Evolutionary conservation across 2,888 invertebrate genomes (phyloP).

Genomic region (Tenthredo distinguenda): DNA sequence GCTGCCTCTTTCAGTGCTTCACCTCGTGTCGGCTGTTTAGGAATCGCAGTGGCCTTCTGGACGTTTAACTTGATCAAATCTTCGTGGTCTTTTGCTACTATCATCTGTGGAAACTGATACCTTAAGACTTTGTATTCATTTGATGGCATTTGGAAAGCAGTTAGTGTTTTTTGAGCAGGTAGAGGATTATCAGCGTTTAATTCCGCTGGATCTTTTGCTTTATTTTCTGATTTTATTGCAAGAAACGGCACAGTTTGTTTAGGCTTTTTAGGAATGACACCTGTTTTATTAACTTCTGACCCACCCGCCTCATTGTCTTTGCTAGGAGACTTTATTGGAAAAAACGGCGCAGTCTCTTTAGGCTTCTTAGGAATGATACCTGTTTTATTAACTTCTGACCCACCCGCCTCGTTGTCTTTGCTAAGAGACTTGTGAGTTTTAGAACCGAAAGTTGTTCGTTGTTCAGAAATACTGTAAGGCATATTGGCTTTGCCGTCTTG

Average conservation of each 20-base stretch:
- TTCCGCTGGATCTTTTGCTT: not conserved
- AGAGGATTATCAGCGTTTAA: not conserved
- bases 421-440: not conserved
- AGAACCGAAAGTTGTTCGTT: not conserved
- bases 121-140: not conserved
- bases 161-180: not conserved
- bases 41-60: not conserved
- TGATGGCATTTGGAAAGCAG: not conserved
- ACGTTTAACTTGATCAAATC: too few relatives aligned
- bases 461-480: not conserved
- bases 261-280: not conserved
- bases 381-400: not conserved
- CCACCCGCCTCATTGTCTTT: not conserved
- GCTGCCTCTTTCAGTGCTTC: not conserved
- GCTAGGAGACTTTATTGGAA: not conserved
- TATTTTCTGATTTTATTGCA: not conserved
- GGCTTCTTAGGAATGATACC: not conserved
- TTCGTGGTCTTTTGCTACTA: not conserved
- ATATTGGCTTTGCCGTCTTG: not conserved
- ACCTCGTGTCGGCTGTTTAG: not conserved
- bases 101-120: not conserved
- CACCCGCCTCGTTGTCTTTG: not conserved
- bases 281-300: not conserved
- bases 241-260: not conserved
- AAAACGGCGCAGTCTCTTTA: not conserved